Evolutionary conservation across 2,888 invertebrate genomes (phyloP), one percentile per base, ranked within the genome.

Genomic region (Lepeophtheirus nordmannii): DNA sequence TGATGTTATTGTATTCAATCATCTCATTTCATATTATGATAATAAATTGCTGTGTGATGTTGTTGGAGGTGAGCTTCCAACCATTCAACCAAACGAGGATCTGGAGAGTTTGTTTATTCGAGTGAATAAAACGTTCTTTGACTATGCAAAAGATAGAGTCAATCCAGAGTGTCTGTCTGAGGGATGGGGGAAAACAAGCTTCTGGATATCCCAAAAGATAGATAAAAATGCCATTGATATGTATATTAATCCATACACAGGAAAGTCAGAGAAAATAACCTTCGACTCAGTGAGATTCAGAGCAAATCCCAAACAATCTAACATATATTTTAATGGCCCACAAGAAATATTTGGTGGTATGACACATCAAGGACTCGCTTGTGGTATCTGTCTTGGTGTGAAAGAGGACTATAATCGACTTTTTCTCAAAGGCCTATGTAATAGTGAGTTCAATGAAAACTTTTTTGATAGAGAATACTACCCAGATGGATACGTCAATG

Each of bases 391-490:
- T 60, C 38, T 60, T 14, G 14, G 7, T 23, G 39, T 60, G 23
- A 17, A 22, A 37, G 23, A 22, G 9, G 38, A 38, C 1, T 23
- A 60, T 12, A 38, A 60, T 60, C 60, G 60, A 14, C 30, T 60
- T 22, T 23, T 60, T 37, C 60, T 60, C 37, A 60, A 60, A 37
- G 60, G 60, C 9, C 14, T 60, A 3, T 60, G 60, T 30, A 23
- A 60, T 37, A 17, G 17, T 10, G 60, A 60, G 39, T 60, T 60
- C 30, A 23, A 9, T 60, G 37, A 20, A 22, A n/a, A 60, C 17
- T 37, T 38, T 10, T 60, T 60, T 22, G 60, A 60, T 22, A 22
- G 60, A 37, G 60, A 60, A 7, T 60, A 60, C 38, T 60, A 60
- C 30, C 37, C 38, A 10, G 10, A 60, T 60, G 60, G 60, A 60